Percentiles rank a stretch among this genome's conserved stretches.
These are phyloP conservation scores for Melanotus villosus DNA, from an alignment of 2,888 invertebrate species.

Conservation along the genomic window DNA sequence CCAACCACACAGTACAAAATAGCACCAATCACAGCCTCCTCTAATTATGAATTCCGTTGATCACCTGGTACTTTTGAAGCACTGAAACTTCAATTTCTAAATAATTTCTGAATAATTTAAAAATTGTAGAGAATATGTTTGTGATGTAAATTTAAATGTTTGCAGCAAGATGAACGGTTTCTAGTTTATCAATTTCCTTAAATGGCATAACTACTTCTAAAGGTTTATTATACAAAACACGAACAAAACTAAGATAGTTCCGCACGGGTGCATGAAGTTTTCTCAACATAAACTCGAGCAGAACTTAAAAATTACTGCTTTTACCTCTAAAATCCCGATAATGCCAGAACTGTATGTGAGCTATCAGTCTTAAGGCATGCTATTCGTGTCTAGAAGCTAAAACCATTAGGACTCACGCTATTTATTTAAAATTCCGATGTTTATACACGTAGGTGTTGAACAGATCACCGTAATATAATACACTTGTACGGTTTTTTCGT, in stretches of 20 bases:
- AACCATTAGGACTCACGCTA: conserved; percentile 10
- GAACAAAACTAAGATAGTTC: not conserved
- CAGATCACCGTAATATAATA: conserved; percentile 10
- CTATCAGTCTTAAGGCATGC: conserved; percentile 27
- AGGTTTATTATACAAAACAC: not conserved
- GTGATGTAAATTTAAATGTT: too few species aligned
- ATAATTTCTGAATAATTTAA: too few species aligned
- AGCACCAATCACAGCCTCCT: too few species aligned
- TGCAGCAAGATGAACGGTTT: too few species aligned
- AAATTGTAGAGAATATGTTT: too few species aligned
- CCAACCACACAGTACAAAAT: too few species aligned
- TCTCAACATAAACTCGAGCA: not conserved
- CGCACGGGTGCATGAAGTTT: conserved; percentile 10
- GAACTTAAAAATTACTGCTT: conserved; percentile 37
- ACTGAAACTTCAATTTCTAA: too few species aligned
- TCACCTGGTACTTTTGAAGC: too few species aligned
- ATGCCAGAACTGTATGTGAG: conserved; percentile 18
- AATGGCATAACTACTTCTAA: too few species aligned
- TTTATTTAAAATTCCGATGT: conserved; percentile 7
- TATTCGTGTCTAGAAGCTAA: conserved; percentile 31
- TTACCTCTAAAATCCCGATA: conserved; percentile 30
- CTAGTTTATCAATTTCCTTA: too few species aligned
- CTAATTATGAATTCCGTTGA: too few species aligned
- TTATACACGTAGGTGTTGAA: conserved; percentile 13
- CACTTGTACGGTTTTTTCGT: not conserved